Evolutionary conservation across 2,797 vertebrate genomes (phyloP), one percentile per base, ranked within the genome.

Genomic region (Acanthurus leucopareius): DNA sequence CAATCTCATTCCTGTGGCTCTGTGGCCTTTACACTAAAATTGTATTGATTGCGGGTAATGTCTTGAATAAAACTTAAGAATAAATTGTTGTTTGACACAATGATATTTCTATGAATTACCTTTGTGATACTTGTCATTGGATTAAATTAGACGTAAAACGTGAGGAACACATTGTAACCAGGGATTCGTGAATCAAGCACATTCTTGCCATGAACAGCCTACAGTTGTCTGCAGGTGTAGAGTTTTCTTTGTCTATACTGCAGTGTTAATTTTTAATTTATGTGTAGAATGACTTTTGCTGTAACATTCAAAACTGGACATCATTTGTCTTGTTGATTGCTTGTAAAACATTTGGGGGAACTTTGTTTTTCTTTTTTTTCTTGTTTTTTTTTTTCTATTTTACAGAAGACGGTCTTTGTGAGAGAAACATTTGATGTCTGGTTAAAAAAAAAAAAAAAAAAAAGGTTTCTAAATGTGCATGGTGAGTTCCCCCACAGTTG

Each of bases 1-100:
- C 70, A 52, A 44, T 90, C 72, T 92, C 82, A 85, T 89, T 92
- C 79, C 83, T 92, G 84, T 84, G 92, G 87, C 86, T 91, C 47
- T 60, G 87, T 86, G 89, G 91, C 90, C 87, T 90, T 92, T 90
- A 70, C 77, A 77, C 57, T 63, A 25, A 79, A 79, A 83, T 77
- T 75, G 86, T 89, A 69, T 81, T 86, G 85, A 86, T 78, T 84
- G 86, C 75, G 16, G 83, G 77, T 85, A 67, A 88, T 75, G 82
- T 91, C 73, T 75, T 80, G 81, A 85, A 79, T 73, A 48, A 75
- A 77, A 79, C 79, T 17, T 17, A 59, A 83, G 47, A 88, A 79
- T 86, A 85, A 89, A 84, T 86, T 58, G 70, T 59, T 82, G 69
- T 83, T 87, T 82, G 78, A 86, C 82, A 90, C 81, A 84, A 42